A percentile compares a stretch with the other conserved stretches of the same genome.
Evolutionary conservation across 1,140 invertebrate genomes (phyloP).

Genomic region (Steinernema feltiae): DNA sequence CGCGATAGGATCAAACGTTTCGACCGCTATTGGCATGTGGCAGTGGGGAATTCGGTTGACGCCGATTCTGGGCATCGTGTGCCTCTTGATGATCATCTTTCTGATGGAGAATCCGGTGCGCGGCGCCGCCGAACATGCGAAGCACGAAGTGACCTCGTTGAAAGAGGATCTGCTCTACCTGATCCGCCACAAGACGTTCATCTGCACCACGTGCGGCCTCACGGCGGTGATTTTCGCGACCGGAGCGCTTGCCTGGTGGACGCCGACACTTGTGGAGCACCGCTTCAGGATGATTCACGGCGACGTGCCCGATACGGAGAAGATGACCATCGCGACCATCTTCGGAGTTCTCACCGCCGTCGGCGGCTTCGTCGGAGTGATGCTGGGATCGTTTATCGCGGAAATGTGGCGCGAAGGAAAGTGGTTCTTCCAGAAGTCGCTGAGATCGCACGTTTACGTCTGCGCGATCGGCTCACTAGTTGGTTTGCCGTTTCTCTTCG

Average conservation of each 20-base stretch:
- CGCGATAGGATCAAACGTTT: conserved; percentile 80
- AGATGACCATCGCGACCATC: conserved; percentile 67
- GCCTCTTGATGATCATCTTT: no score
- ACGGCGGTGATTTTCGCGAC: no score
- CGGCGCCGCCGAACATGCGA: no score
- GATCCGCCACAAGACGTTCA: no score
- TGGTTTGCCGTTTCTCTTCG: conserved; percentile 75
- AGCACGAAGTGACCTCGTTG: no score
- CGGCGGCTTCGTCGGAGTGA: conserved; percentile 84
- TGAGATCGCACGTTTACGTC: conserved; percentile 78
- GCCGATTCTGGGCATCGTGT: conserved; percentile 76
- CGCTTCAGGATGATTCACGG: not conserved
- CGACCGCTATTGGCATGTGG: conserved; percentile 72
- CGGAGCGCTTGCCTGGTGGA: no score
- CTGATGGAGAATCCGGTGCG: no score
- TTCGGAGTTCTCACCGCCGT: conserved; percentile 89
- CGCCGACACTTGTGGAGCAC: no score
- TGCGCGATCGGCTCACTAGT: conserved; percentile 79
- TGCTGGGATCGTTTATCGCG: conserved; percentile 71
- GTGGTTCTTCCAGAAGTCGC: conserved; percentile 60
- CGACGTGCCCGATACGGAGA: not conserved
- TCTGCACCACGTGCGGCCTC: no score
- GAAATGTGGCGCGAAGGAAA: conserved; percentile 37
- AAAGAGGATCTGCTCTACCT: no score
- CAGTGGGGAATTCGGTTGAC: conserved; percentile 90